Conservation (phyloP, 2,797 vertebrate species). For the Luscinia luscinia region DNA sequence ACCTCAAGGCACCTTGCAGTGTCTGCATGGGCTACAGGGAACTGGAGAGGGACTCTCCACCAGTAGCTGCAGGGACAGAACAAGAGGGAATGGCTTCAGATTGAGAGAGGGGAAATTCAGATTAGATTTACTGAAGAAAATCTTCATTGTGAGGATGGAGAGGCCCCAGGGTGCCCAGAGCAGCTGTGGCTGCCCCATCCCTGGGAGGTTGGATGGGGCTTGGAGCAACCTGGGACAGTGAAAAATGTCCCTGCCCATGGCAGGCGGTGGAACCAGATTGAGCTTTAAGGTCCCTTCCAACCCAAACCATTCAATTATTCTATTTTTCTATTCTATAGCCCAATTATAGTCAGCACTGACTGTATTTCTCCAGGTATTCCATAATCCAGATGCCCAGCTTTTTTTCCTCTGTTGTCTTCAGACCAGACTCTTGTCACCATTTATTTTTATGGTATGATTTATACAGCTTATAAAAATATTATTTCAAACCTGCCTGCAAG, state of each 20-base stretch:
- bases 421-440: neutral
- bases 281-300: neutral
- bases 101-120: neutral
- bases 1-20: neutral
- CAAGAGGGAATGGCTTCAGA: neutral
- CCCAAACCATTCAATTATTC: neutral
- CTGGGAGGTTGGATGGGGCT: fast-evolving
- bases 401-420: neutral
- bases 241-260: neutral
- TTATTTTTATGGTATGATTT: conserved; percentile 39
- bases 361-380: neutral
- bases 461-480: conserved; percentile 18
- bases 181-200: neutral
- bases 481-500: conserved; percentile 37
- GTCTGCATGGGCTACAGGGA: neutral
- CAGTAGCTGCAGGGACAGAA: neutral
- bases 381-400: neutral
- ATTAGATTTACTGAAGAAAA: neutral
- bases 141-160: neutral
- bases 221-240: neutral
- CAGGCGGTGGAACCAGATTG: neutral
- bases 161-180: neutral
- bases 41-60: neutral
- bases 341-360: neutral
- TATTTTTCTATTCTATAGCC: neutral